Evolutionary conservation across 2,888 invertebrate species (phyloP), one percentile per base, ranked within the genome.

Genomic region (Limnephilus lunatus): DNA sequence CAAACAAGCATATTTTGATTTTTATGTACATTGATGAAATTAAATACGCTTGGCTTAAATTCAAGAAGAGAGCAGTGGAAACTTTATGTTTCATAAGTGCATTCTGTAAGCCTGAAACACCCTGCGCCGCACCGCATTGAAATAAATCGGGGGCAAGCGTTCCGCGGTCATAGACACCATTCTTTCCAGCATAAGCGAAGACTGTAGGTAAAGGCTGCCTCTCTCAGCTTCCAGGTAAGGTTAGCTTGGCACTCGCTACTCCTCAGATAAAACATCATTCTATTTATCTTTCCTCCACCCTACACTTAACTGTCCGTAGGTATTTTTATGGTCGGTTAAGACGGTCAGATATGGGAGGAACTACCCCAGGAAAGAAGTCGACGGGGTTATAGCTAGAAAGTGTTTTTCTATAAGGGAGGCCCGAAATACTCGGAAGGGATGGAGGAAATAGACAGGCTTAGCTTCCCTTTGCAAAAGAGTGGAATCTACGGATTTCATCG

Each of bases 251-350:
- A 68, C 19, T 87, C 32, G 53, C 68, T 31, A 87, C 87, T 87
- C 87, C 53, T 87, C 87, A 92, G 93, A 93, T 92, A 90, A 92
- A 91, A 92, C 92, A 90, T 89, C 91, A 83, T 92, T 93, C 91
- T 93, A 93, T 93, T 93, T 93, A 92, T 93, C 92, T 92, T 85
- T 48, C 88, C 39, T 81, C 90, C 89, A 83, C 91, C 89, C 88
- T 82, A 92, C 92, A 92, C 93, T 93, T 93, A 92, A 92, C 88
- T 89, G 90, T 89, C 89, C 89, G 92, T 89, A 83, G 92, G 93
- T 92, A 93, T 93, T 93, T 93, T 93, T 93, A 93, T 93, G 92
- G 92, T 91, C 92, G 85, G 92, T 93, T 93, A 93, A 93, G 93
- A 91, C 92, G 90, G 85, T 80, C 91, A 85, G 93, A 93, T 92